A percentile compares a stretch with the other conserved stretches of the same genome.
Evolutionary conservation across 2,797 vertebrate genomes (phyloP).

Genomic region (Agapornis canus): DNA sequence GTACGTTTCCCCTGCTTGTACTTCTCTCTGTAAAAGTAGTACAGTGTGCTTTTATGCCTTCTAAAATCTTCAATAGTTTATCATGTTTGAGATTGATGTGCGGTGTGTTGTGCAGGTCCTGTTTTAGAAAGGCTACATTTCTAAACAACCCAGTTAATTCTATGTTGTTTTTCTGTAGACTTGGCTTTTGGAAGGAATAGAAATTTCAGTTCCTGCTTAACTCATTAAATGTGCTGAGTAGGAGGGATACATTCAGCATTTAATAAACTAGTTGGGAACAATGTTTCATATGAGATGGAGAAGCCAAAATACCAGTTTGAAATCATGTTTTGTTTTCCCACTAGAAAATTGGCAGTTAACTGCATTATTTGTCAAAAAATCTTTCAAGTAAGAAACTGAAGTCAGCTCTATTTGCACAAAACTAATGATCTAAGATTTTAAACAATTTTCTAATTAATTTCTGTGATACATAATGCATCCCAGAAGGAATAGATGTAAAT

Average conservation of each 20-base stretch:
- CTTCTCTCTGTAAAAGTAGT: not conserved
- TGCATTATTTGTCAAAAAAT: not conserved
- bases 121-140: not conserved
- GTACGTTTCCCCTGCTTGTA: not conserved
- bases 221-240: not conserved
- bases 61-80: not conserved
- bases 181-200: not conserved
- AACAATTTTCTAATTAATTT: not conserved
- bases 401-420: not conserved
- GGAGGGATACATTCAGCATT: not conserved
- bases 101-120: not conserved
- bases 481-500: not conserved
- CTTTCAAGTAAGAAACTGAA: not conserved
- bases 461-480: not conserved
- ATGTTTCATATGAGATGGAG: not conserved
- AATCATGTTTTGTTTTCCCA: not conserved
- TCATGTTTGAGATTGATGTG: accelerated
- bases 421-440: not conserved
- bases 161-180: not conserved
- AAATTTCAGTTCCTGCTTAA: not conserved
- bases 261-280: not conserved
- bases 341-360: not conserved
- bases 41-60: not conserved
- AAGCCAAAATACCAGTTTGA: not conserved
- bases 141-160: not conserved